These are phyloP conservation scores for Anas georgica DNA, from an alignment of 2,797 vertebrate genomes.

Conservation along the genomic window DNA sequence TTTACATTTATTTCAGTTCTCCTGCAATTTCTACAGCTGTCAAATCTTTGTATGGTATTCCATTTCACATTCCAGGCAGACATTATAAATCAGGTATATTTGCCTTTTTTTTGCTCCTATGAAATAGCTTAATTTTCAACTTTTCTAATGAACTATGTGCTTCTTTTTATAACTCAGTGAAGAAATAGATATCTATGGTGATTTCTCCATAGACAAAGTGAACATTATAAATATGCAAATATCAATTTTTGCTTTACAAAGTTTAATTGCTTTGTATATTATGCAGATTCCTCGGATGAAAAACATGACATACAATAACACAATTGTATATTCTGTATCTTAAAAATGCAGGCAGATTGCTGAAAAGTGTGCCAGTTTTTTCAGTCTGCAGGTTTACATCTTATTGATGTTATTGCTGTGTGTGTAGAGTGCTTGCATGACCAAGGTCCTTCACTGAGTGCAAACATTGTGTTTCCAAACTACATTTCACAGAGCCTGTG, in stretches of 20 bases:
- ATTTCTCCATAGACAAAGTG: slow-evolving; percentile 33
- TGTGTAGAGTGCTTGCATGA: background rate
- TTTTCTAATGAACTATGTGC: background rate
- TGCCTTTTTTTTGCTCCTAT: background rate
- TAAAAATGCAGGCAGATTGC: slow-evolving; percentile 8
- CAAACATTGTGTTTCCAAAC: background rate
- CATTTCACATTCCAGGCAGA: background rate
- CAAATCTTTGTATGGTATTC: background rate
- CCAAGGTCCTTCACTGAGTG: background rate
- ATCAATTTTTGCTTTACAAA: slow-evolving; percentile 29
- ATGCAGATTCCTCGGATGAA: slow-evolving; percentile 12
- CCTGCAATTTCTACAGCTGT: background rate
- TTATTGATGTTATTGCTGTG: background rate
- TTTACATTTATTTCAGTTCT: slow-evolving; percentile 19
- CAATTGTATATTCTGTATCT: background rate
- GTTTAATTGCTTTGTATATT: slow-evolving; percentile 45
- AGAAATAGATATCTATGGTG: slow-evolving; percentile 4
- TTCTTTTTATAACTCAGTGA: slow-evolving; percentile 40
- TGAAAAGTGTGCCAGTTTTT: background rate
- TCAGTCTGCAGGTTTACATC: background rate
- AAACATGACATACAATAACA: slow-evolving; percentile 1
- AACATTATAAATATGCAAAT: slow-evolving; percentile 45
- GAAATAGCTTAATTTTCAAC: slow-evolving; percentile 1
- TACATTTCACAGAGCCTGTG: background rate
- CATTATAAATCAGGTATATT: background rate